phyloP scores from a whole-genome alignment of 2,888 invertebrate genomes.

The Crioceris asparagi region DNA sequence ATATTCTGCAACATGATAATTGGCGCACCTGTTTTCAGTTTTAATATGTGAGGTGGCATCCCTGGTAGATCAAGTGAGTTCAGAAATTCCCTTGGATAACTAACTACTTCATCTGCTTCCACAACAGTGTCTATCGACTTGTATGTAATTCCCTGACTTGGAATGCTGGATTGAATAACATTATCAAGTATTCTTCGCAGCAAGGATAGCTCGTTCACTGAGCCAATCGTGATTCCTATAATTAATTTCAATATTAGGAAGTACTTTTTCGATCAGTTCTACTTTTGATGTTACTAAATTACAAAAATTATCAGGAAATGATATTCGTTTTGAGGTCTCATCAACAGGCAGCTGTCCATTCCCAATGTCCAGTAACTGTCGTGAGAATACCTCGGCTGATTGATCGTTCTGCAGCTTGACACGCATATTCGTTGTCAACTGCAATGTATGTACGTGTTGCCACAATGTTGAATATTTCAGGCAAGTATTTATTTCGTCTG shows the following conservation, averaged over 20 bases:
- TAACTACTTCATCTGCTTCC: slow-evolving; percentile 11
- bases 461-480: slow-evolving; percentile 1
- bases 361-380: slow-evolving; percentile 24
- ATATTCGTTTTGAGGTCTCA: not conserved
- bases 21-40: slow-evolving; percentile 13
- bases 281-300: no score
- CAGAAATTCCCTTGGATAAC: slow-evolving; percentile 15
- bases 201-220: slow-evolving; percentile 1
- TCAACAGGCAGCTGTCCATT: slow-evolving; percentile 14
- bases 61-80: slow-evolving; percentile 10
- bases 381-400: slow-evolving; percentile 21
- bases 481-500: slow-evolving; percentile 4
- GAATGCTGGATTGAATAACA: slow-evolving; percentile 3
- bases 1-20: slow-evolving; percentile 13
- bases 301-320: not conserved
- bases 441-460: slow-evolving; percentile 18
- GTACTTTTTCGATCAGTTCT: not conserved
- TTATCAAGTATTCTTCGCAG: no score
- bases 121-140: slow-evolving; percentile 13
- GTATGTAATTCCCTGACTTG: slow-evolving; percentile 1
- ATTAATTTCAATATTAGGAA: not conserved
- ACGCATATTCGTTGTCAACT: slow-evolving; percentile 22
- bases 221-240: slow-evolving; percentile 2
- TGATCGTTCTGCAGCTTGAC: slow-evolving; percentile 21
- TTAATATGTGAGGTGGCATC: slow-evolving; percentile 14